Evolutionary conservation across 2,888 invertebrate species (phyloP), one percentile per base, ranked within the genome.

Genomic region (Xestobium rufovillosum): DNA sequence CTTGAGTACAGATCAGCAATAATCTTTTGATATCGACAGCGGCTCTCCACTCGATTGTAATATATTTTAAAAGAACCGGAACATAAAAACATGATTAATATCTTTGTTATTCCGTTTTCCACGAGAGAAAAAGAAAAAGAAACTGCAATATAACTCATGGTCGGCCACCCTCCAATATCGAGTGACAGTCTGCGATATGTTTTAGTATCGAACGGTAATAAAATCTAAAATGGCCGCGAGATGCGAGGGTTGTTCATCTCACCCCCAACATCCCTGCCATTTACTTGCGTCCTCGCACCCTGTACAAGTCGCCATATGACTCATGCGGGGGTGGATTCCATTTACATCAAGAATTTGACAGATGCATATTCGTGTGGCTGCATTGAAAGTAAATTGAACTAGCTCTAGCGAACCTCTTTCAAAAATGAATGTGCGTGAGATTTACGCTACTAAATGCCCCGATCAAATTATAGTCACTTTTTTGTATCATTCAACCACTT

Each of bases 191-290:
- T 51, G 54, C 57, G 54, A 60, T 60, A 59, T 61, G 61, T 64
- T 64, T 63, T 63, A 63, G 61, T 65, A 65, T 63, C 63, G 63
- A 64, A 64, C 63, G 61, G 61, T 59, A 63, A 65, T 65, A 64
- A 65, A 64, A 64, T 63, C 65, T 64, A 65, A 65, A 64, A 65
- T 65, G 65, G 65, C 63, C 56, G 62, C 61, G 57, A 52, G 49
- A 49, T 49, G 48, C 47, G 51, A 51, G 53, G 53, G 53, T 52
- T 44, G 53, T 50, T 50, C 38, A 38, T 38, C 41, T 43, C 42
- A 33, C 43, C 36, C 39, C 38, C 36, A 16, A 35, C 30, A 26
- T 31, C 25, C 16, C 30, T 34, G 34, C 26, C 41, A 31, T 38
- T 37, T 13, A 29, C 30, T 34, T 31, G 36, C 40, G 43, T 31